A percentile compares a stretch with the other conserved stretches of the same genome.
These are phyloP conservation scores for Tachycineta bicolor DNA, from an alignment of 2,113 vertebrate species.

Conservation along the genomic window DNA sequence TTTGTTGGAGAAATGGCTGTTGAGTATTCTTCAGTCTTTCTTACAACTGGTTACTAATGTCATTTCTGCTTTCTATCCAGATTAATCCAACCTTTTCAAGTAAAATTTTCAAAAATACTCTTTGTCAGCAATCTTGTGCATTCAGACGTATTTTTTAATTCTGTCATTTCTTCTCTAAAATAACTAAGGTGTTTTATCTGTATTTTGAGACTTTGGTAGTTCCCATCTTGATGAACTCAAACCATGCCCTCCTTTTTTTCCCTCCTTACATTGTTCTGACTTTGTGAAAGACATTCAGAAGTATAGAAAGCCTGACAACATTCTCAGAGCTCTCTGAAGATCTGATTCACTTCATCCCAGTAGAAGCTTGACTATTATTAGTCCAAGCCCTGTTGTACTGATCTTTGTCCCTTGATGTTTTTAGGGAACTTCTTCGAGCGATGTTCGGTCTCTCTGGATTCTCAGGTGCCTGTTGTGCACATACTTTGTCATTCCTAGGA, in stretches of 20 bases:
- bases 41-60: background rate
- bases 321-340: background rate
- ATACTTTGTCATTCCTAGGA: background rate
- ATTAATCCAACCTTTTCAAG: background rate
- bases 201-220: background rate
- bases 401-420: constrained; percentile 5
- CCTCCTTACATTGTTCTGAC: background rate
- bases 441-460: background rate
- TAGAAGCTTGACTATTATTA: constrained; percentile 8
- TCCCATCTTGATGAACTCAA: background rate
- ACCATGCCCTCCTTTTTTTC: background rate
- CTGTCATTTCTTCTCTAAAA: background rate
- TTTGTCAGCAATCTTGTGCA: background rate
- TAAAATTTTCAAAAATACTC: background rate
- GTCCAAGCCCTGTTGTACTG: background rate
- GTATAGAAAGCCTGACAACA: background rate
- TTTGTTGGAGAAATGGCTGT: background rate
- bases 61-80: background rate
- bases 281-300: background rate
- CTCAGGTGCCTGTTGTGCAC: background rate
- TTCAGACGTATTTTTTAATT: background rate
- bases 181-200: background rate
- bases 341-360: background rate
- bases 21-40: background rate
- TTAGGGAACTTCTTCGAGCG: background rate